Evolutionary conservation across 2,797 vertebrate genomes (phyloP), one percentile per base, ranked within the genome.

Genomic region (Lutjanus argentimaculatus): DNA sequence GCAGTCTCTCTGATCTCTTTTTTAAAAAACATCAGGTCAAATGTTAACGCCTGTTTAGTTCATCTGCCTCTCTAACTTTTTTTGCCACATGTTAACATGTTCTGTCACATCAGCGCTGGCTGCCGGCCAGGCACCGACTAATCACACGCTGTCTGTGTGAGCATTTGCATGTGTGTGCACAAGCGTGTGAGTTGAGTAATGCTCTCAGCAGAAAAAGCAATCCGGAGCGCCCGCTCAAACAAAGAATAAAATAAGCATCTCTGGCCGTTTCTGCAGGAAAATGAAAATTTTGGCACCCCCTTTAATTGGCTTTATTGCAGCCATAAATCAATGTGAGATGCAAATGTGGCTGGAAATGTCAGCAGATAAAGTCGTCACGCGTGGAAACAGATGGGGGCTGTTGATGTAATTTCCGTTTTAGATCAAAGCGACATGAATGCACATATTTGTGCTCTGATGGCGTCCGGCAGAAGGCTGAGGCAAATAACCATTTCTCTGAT

Each of bases 401-500:
- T 95, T 91, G 96, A 94, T 94, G 82, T 95, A 95, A 96, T 96
- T 96, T 93, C 91, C 76, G 63, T 87, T 96, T 96, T 93, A 95
- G 96, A 97, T 95, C 92, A 95, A 94, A 94, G 93, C 76, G 90
- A 90, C 91, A 94, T 88, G 87, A 93, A 91, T 76, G 81, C 89
- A 89, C 89, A 91, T 89, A 93, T 92, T 91, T 92, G 88, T 82
- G 85, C 87, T 84, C 67, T 13, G 91, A 86, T 93, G 76, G 76
- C 72, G 89, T 94, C 92, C 91, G 77, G 87, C 92, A 89, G 82
- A 86, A 85, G 85, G 85, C 93, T 93, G 95, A 93, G 95, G 94
- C 91, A 95, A 95, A 91, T 92, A 92, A 91, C 80, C 89, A 90
- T 85, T 87, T 87, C 51, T 89, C 87, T 80, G 87, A 89, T 85